phyloP scores from a whole-genome alignment of 2,888 invertebrate species.

The Keiferia lycopersicella region DNA sequence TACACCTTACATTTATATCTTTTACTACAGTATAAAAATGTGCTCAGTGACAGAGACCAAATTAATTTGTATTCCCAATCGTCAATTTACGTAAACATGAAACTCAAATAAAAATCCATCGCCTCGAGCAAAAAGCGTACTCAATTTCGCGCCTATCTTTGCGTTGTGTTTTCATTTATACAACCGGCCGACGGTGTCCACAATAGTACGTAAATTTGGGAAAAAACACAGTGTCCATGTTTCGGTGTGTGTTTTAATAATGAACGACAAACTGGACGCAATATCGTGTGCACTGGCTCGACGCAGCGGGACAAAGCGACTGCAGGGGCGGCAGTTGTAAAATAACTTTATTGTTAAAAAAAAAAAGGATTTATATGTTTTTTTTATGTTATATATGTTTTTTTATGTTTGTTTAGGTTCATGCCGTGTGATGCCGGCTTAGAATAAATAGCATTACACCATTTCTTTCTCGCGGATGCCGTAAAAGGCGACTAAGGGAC shows the following conservation, averaged over 20 bases:
- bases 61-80: constrained; percentile 1
- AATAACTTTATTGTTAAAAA: not conserved
- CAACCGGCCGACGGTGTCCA: not conserved
- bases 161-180: constrained; percentile 6
- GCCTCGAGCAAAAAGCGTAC: not conserved
- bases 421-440: too few species aligned
- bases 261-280: constrained; percentile 27
- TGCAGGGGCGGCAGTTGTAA: not conserved
- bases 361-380: too few species aligned
- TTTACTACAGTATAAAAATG: not conserved
- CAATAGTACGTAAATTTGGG: not conserved
- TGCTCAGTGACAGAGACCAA: not conserved
- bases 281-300: constrained; percentile 17
- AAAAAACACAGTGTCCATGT: constrained; percentile 18
- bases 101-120: not conserved
- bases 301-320: constrained; percentile 16
- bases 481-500: too few species aligned
- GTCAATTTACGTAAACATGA: not conserved
- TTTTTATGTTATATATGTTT: too few species aligned
- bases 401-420: too few species aligned
- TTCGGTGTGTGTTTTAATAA: constrained; percentile 29
- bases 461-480: too few species aligned
- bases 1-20: not conserved
- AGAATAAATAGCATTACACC: too few species aligned
- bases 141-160: constrained; percentile 6